These are phyloP conservation scores for Caenorhabditis panamensis DNA, from an alignment of 2,888 invertebrate genomes.

Conservation along the genomic window DNA sequence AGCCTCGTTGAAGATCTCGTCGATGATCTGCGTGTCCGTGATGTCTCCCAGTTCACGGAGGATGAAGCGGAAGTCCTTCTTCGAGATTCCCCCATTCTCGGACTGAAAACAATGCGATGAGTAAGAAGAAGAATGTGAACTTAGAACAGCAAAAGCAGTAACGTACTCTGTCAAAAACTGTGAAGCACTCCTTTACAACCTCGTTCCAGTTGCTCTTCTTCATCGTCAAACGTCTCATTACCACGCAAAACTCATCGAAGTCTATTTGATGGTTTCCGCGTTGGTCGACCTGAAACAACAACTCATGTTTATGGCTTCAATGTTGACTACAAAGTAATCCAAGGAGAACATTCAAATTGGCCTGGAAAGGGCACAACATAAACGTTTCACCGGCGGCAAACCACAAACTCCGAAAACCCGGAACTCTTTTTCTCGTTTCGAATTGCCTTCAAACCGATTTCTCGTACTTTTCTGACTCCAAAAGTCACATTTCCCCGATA, in stretches of 20 bases:
- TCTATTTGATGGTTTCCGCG: conserved; percentile 81
- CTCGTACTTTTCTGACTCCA: too few relatives aligned
- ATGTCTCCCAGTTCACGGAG: conserved; percentile 79
- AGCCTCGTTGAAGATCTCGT: conserved; percentile 77
- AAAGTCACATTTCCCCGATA: background rate
- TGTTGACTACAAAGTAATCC: too few relatives aligned
- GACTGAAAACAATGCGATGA: too few relatives aligned
- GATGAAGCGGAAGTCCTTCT: conserved; percentile 79
- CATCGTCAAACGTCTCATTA: conserved; percentile 76
- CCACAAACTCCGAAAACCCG: background rate
- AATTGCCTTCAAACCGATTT: too few relatives aligned
- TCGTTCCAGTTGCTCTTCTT: conserved; percentile 80
- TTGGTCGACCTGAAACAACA: conserved; percentile 77
- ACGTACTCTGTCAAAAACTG: conserved; percentile 78
- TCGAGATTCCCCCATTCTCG: conserved; percentile 77
- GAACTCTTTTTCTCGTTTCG: too few relatives aligned
- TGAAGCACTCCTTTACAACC: conserved; percentile 79
- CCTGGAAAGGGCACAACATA: too few relatives aligned
- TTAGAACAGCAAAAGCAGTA: too few relatives aligned
- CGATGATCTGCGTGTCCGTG: conserved; percentile 76
- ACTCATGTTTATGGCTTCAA: too few relatives aligned
- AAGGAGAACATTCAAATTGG: too few relatives aligned
- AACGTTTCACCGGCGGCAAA: too few relatives aligned
- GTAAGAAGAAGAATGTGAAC: too few relatives aligned
- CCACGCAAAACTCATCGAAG: conserved; percentile 78